phyloP scores from a whole-genome alignment of 2,797 vertebrate genomes.

The Poliocrania exsul region DNA sequence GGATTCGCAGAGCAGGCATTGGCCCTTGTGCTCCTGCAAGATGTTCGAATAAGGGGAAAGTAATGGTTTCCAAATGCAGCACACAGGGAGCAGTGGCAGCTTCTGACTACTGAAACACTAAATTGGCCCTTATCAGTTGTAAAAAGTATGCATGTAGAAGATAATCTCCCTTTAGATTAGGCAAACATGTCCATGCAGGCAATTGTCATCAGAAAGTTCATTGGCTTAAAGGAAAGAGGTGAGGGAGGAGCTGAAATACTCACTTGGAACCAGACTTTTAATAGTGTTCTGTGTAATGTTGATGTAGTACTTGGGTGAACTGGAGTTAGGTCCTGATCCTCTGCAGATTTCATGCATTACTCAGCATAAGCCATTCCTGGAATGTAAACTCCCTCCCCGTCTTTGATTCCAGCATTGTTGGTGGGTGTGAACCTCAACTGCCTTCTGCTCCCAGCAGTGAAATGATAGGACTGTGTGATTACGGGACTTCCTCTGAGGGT shows the following conservation, averaged over 20 bases:
- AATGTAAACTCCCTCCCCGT: not conserved
- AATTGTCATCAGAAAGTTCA: not conserved
- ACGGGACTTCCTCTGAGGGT: not conserved
- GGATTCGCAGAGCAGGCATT: not conserved
- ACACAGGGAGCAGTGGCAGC: accelerated
- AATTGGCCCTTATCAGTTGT: not conserved
- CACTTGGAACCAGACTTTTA: not conserved
- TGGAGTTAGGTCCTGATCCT: not conserved
- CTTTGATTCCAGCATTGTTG: not conserved
- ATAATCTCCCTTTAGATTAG: not conserved
- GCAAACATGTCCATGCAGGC: accelerated
- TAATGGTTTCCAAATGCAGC: accelerated
- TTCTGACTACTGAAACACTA: not conserved
- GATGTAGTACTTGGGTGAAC: not conserved
- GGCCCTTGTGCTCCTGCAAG: not conserved
- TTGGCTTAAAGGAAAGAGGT: not conserved
- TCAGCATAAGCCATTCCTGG: accelerated
- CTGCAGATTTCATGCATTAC: accelerated
- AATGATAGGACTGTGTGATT: not conserved
- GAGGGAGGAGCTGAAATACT: not conserved
- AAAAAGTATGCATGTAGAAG: not conserved
- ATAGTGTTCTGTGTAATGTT: not conserved
- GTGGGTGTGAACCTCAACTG: not conserved
- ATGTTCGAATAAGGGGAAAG: not conserved
- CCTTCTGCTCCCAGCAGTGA: not conserved